Evolutionary conservation across 2,888 invertebrate genomes (phyloP).

Genomic region (Theodoxus fluviatilis): DNA sequence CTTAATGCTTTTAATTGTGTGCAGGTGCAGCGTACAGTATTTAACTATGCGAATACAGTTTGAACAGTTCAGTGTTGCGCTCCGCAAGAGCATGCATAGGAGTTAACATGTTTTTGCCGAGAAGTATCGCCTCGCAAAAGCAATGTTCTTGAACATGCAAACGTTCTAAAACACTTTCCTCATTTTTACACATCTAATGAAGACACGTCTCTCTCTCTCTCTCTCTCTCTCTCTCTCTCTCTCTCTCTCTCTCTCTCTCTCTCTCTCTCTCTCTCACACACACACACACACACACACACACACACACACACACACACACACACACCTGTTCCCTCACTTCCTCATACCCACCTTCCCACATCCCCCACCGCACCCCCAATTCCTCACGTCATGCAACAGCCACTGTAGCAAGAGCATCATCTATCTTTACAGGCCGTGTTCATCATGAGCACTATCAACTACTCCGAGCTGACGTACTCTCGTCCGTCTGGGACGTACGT

Average conservation of each 20-base stretch:
- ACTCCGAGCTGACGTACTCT: slow-evolving; percentile 59
- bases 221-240: neutral
- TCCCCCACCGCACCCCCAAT: neutral
- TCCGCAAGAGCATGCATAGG: no score
- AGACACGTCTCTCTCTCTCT: neutral
- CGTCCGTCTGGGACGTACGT: slow-evolving; percentile 65
- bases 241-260: neutral
- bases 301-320: neutral
- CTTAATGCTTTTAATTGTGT: no score
- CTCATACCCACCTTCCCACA: neutral
- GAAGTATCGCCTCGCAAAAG: no score
- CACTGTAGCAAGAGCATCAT: neutral
- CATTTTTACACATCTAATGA: neutral
- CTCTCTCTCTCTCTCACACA: slow-evolving; percentile 19
- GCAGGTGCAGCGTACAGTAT: no score
- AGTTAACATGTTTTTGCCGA: no score
- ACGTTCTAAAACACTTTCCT: no score
- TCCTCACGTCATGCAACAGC: neutral
- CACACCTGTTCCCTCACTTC: neutral
- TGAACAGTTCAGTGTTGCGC: no score
- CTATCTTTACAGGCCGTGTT: slow-evolving; percentile 48
- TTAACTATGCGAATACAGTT: no score
- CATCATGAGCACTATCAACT: slow-evolving; percentile 55
- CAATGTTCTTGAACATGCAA: no score
- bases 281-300: neutral